Evolutionary conservation across 2,888 invertebrate genomes (phyloP).

Genomic region (Dicranocentrus wangi): DNA sequence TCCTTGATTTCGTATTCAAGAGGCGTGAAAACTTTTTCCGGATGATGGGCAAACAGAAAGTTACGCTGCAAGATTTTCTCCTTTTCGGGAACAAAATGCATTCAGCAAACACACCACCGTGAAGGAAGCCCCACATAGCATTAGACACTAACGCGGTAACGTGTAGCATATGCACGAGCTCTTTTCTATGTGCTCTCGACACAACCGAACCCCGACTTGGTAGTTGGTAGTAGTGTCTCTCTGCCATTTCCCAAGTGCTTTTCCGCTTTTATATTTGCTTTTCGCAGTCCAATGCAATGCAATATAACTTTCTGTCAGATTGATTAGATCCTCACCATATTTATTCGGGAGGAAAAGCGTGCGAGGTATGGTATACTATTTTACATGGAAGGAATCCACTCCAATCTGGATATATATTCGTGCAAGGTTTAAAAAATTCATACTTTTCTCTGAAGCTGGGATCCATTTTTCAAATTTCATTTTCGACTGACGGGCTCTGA

Average conservation of each 20-base stretch:
- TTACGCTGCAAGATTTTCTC: slow-evolving; percentile 45
- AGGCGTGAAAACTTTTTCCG: slow-evolving; percentile 69
- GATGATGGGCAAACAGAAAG: slow-evolving; percentile 60
- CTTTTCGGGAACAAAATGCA: slow-evolving; percentile 30
- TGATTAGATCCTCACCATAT: slow-evolving; percentile 32
- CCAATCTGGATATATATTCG: no score
- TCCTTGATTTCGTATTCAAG: slow-evolving; percentile 67
- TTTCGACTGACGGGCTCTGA: slow-evolving; percentile 23
- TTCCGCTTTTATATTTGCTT: background rate
- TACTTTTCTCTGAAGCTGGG: slow-evolving; percentile 1
- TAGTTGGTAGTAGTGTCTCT: no score
- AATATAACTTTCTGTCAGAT: slow-evolving; percentile 22
- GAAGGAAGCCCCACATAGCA: no score
- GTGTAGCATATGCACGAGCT: slow-evolving; percentile 6
- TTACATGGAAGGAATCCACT: no score
- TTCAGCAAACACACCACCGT: background rate
- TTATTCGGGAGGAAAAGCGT: slow-evolving; percentile 11
- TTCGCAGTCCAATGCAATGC: no score
- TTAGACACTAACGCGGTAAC: slow-evolving; percentile 29
- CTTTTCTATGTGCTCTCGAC: no score
- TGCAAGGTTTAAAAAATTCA: slow-evolving; percentile 20
- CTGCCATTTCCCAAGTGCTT: background rate
- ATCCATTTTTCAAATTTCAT: slow-evolving; percentile 9
- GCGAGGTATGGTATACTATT: no score
- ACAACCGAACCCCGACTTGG: no score